Evolutionary conservation across 2,888 invertebrate species (phyloP).

Genomic region (Sphaerophoria taeniata): DNA sequence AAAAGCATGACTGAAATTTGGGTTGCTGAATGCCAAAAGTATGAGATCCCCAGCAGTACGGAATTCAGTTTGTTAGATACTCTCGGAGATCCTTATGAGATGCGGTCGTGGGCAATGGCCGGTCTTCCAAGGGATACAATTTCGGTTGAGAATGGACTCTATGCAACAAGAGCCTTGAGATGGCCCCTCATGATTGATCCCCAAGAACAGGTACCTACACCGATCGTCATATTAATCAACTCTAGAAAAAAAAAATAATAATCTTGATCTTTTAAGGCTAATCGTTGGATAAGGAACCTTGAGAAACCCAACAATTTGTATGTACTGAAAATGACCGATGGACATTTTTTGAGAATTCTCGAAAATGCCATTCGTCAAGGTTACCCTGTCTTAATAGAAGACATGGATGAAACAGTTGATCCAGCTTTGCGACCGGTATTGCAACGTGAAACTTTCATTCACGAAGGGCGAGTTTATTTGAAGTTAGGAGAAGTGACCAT

Average conservation of each 20-base stretch:
- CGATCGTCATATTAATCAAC: constrained; percentile 49
- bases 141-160: constrained; percentile 96
- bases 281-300: constrained; percentile 95
- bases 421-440: constrained; percentile 93
- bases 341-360: constrained; percentile 88
- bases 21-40: constrained; percentile 86
- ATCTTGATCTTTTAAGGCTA: constrained; percentile 85
- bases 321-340: constrained; percentile 91
- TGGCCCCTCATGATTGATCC: constrained; percentile 98
- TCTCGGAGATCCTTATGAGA: constrained; percentile 92
- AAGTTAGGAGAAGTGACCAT: constrained; percentile 93
- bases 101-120: constrained; percentile 94
- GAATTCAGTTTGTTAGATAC: constrained; percentile 88
- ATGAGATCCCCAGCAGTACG: constrained; percentile 88
- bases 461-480: constrained; percentile 92
- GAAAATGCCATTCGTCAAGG: constrained; percentile 92
- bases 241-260: neutral
- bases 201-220: constrained; percentile 89
- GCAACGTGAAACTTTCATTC: constrained; percentile 88
- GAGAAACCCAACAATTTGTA: constrained; percentile 89
- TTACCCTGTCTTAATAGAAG: constrained; percentile 93
- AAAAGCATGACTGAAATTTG: constrained; percentile 87
- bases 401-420: constrained; percentile 93
- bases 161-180: constrained; percentile 91
- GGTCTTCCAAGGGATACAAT: constrained; percentile 94